A percentile compares a stretch with the other conserved stretches of the same genome.
These are phyloP conservation scores for Stegodyphus dumicola DNA, from an alignment of 1,140 invertebrate species.

Conservation along the genomic window DNA sequence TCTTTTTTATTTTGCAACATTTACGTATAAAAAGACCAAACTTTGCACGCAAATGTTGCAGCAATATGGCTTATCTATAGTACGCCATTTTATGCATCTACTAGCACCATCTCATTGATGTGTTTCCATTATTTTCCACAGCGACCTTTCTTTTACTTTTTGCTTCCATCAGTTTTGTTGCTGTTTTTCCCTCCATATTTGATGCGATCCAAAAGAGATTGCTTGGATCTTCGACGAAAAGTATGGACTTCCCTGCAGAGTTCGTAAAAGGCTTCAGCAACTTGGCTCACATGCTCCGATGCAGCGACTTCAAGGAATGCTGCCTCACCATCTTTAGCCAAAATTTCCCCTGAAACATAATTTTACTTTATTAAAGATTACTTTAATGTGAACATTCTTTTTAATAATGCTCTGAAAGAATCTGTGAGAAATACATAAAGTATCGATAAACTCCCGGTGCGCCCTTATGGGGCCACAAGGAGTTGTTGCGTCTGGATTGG, in stretches of 20 bases:
- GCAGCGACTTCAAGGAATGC: conserved; percentile 90
- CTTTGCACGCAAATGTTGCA: too few species aligned
- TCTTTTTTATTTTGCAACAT: too few species aligned
- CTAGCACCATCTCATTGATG: neutral
- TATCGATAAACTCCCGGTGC: too few species aligned
- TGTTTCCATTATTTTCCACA: neutral
- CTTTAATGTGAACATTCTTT: neutral
- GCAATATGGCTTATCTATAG: too few species aligned
- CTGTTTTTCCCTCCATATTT: conserved; percentile 39
- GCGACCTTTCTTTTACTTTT: conserved; percentile 16
- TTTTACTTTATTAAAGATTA: neutral
- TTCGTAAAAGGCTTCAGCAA: conserved; percentile 86
- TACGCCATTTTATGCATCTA: too few species aligned
- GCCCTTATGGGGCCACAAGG: too few species aligned
- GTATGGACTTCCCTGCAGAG: conserved; percentile 83
- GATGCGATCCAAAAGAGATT: conserved; percentile 78
- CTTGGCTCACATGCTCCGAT: conserved; percentile 82
- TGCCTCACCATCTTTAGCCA: conserved; percentile 88
- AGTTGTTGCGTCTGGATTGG: too few species aligned
- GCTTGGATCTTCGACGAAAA: conserved; percentile 81
- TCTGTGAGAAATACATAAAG: too few species aligned
- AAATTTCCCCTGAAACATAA: conserved; percentile 75
- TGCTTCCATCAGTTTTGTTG: conserved; percentile 16
- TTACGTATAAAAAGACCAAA: too few species aligned
- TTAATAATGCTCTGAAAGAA: too few species aligned